phyloP scores from a whole-genome alignment of 1,140 invertebrate genomes.

The Delia radicum region DNA sequence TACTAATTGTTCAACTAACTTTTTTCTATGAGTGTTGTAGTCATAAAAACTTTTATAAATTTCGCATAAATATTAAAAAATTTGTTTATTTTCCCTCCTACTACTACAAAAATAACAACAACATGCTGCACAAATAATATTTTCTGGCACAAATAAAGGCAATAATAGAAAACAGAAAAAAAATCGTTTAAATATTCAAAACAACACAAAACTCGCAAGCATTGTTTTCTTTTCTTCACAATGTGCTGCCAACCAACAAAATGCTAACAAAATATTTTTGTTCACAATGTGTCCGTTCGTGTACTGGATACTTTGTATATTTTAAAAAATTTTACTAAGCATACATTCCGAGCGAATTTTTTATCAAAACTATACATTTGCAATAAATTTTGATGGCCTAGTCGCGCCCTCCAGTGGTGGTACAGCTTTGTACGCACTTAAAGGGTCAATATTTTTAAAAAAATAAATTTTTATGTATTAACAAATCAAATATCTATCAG shows the following conservation, averaged over 20 bases:
- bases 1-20: too few relatives aligned
- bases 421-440: too few relatives aligned
- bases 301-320: too few relatives aligned
- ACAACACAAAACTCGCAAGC: not conserved
- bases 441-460: too few relatives aligned
- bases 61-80: not conserved
- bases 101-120: not conserved
- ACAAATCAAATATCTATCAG: too few relatives aligned
- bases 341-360: not conserved
- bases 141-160: not conserved
- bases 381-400: too few relatives aligned
- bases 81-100: not conserved
- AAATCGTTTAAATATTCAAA: not conserved
- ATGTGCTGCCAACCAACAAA: not conserved
- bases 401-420: too few relatives aligned
- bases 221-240: not conserved
- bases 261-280: not conserved
- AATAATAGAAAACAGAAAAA: not conserved
- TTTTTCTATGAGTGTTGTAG: too few relatives aligned
- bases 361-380: too few relatives aligned
- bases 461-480: too few relatives aligned
- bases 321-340: not conserved
- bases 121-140: not conserved
- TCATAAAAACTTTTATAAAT: not conserved
- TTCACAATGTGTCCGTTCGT: too few relatives aligned